Evolutionary conservation across 37 sponge, comb jelly and placozoan genomes (phyloP), one percentile per base, ranked within the genome.

Genomic region (Eunapius fragilis): DNA sequence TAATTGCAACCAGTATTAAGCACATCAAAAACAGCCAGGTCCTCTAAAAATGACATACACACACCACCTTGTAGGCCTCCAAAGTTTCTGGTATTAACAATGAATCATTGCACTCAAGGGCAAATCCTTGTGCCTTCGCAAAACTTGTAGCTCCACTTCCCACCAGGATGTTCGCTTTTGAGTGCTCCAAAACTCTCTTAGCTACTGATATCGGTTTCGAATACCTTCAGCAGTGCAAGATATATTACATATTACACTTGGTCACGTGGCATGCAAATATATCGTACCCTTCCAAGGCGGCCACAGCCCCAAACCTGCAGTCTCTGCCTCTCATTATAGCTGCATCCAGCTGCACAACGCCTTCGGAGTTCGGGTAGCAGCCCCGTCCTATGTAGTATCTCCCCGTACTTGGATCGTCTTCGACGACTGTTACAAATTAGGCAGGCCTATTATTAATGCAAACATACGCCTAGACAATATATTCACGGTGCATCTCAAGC

Each of bases 171-270:
- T 82, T 87, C 71, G 86, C 80, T 25, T 71, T 68, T 2, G 85
- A 48, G 37, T 86, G 71, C 37, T 92, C 90, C 48, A 95, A 49
- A 4, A 95, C 82, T 70, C 84, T 25, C 32, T 88, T 86, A 12
- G 95, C 95, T 6, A 95, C 95, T 24, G 90, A 89, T 45, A 95
- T 81, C 0, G 95, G 89, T 73, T 86, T 91, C 23, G 95, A 67
- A 70, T 86, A 89, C 41, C 93, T 93, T 58, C 37, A 47, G 23
- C 48, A 85, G 24, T n/a, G n/a, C 41, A 6, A 6, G 3, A 41
- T 41, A 41, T 9, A 41, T 41, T 9, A 9, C 3, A 41, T 41
- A 41, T 6, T 41, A 6, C 6, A 6, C 6, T 41, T 31, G 76
- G 25, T 11, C 33, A 34, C 5, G 33, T 31, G 25, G 35, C n/a